Conservation (phyloP, 2,113 vertebrate genomes). For the Sciurus niger region DNA sequence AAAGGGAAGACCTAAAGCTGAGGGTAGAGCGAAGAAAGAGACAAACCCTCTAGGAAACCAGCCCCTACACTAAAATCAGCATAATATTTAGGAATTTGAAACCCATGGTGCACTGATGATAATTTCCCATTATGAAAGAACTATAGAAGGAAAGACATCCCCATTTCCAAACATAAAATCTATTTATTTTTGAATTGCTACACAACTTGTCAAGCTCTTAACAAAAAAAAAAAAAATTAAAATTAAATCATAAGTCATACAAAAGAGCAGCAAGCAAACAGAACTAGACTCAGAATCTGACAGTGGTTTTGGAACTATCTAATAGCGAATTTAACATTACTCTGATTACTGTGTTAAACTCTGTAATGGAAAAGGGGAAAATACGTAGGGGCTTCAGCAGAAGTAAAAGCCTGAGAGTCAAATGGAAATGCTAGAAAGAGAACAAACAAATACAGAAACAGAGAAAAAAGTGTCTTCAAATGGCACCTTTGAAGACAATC, state of each 20-base stretch:
- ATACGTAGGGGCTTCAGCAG: not conserved
- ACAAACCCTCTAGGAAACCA: not conserved
- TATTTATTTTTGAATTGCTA: not conserved
- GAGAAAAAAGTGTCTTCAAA: not conserved
- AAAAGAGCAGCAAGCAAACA: not conserved
- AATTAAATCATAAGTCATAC: not conserved
- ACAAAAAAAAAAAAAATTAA: no score
- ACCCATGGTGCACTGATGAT: not conserved
- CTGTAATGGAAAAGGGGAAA: not conserved
- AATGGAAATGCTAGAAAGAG: not conserved
- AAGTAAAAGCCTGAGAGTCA: not conserved
- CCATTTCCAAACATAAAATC: not conserved
- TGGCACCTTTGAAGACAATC: not conserved
- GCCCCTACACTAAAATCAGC: not conserved
- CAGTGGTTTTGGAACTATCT: not conserved
- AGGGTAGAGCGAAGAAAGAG: not conserved
- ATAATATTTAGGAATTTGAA: not conserved
- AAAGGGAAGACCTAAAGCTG: not conserved
- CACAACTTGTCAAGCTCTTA: not conserved
- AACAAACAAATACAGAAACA: not conserved
- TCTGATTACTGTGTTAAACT: not conserved
- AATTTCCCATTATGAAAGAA: not conserved
- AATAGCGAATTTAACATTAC: not conserved
- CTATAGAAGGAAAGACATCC: not conserved
- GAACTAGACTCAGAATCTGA: not conserved